A percentile compares a stretch with the other conserved stretches of the same genome.
These are phyloP conservation scores for Chaitophorus viminalis DNA, from an alignment of 2,888 invertebrate species.

Conservation along the genomic window DNA sequence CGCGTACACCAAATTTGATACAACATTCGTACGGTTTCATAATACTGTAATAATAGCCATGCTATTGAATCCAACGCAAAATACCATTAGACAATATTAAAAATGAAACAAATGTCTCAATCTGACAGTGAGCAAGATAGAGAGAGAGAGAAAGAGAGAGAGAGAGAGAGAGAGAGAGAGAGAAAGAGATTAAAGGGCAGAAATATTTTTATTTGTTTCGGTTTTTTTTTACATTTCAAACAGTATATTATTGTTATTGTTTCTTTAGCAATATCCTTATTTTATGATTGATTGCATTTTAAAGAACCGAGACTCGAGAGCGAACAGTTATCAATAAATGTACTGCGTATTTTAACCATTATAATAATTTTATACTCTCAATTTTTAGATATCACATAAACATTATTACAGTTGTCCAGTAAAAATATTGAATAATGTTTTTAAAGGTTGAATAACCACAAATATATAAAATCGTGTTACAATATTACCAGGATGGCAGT, in stretches of 20 bases:
- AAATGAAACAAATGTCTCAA: conserved; percentile 2
- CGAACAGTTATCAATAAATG: neutral
- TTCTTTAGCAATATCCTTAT: neutral
- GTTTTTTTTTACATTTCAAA: neutral
- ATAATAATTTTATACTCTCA: too few relatives aligned
- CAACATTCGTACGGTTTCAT: neutral
- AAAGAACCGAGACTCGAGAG: neutral
- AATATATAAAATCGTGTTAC: too few relatives aligned
- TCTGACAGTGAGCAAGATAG: too few relatives aligned
- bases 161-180: too few relatives aligned
- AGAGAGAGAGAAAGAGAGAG: too few relatives aligned
- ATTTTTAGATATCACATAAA: too few relatives aligned
- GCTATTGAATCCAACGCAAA: neutral
- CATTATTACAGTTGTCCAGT: too few relatives aligned
- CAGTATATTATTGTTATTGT: neutral
- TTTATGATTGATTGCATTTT: conserved; percentile 29
- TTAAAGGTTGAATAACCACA: neutral
- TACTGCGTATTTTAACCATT: neutral
- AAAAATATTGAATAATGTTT: neutral
- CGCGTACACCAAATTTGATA: neutral
- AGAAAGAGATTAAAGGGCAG: neutral
- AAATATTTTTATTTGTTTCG: neutral
- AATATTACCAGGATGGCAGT: too few relatives aligned
- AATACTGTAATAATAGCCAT: conserved; percentile 12
- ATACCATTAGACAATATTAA: conserved; percentile 19